Evolutionary conservation across 2,888 invertebrate genomes (phyloP).

Genomic region (Leptinotarsa tumamoca): DNA sequence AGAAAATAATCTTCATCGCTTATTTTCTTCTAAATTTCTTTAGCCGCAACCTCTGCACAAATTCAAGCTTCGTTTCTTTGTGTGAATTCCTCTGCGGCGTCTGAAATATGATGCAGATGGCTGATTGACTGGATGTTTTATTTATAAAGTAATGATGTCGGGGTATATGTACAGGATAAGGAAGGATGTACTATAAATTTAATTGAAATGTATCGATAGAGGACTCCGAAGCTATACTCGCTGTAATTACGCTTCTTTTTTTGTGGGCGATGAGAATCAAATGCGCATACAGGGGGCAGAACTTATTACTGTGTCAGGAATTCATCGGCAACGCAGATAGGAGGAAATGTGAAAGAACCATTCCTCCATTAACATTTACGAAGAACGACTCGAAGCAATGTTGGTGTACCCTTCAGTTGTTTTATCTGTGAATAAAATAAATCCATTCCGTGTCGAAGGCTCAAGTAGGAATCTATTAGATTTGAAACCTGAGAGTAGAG

Average conservation of each 20-base stretch:
- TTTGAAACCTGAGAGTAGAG: too few species aligned
- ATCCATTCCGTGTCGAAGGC: too few species aligned
- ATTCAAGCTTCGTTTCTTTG: conserved; percentile 39
- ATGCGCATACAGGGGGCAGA: conserved; percentile 12
- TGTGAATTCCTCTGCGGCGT: conserved; percentile 43
- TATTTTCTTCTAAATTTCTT: not conserved
- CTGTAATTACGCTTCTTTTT: conserved; percentile 36
- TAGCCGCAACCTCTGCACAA: not conserved
- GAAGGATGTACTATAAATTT: conserved; percentile 59
- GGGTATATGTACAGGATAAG: conserved; percentile 53
- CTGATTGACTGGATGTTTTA: conserved; percentile 51
- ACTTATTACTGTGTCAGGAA: not conserved
- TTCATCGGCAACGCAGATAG: not conserved
- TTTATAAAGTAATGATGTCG: conserved; percentile 56
- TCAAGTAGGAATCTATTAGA: too few species aligned
- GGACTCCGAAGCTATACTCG: conserved; percentile 49
- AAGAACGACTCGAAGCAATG: too few species aligned
- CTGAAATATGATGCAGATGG: conserved; percentile 51
- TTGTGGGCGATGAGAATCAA: conserved; percentile 11
- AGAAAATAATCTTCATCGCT: not conserved
- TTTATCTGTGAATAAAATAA: too few species aligned
- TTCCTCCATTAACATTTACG: too few species aligned
- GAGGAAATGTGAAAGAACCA: not conserved
- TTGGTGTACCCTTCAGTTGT: too few species aligned
- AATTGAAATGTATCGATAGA: conserved; percentile 62